Percentiles rank a stretch among this genome's conserved stretches.
Conservation (phyloP, 2,888 invertebrate genomes). For the Ectemnius lituratus region DNA sequence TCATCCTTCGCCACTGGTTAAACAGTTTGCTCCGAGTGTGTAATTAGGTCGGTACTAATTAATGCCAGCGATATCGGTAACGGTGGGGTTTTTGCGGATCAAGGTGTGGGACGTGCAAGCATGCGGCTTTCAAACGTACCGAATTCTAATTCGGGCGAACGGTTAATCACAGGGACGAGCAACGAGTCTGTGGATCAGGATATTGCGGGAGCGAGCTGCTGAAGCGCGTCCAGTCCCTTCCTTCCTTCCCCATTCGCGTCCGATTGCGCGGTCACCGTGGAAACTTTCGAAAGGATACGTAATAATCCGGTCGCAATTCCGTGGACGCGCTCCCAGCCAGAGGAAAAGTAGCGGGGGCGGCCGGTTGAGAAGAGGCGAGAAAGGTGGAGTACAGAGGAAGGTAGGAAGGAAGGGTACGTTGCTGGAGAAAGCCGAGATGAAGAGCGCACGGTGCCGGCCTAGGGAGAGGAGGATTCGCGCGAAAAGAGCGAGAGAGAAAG, state of each 20-base stretch:
- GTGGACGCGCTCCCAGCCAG: constrained; percentile 13
- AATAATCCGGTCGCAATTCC: constrained; percentile 55
- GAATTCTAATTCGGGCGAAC: constrained; percentile 10
- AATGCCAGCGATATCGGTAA: no score
- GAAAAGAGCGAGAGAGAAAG: constrained; percentile 15
- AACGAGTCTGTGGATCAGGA: constrained; percentile 53
- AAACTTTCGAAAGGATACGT: constrained; percentile 58
- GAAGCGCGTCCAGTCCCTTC: constrained; percentile 47
- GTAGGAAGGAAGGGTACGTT: neutral
- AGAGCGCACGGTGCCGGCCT: neutral
- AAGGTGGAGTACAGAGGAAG: neutral
- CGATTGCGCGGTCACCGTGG: constrained; percentile 42
- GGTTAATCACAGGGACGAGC: constrained; percentile 47
- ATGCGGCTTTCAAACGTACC: no score
- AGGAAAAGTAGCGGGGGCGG: neutral
- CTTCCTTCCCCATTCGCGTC: constrained; percentile 34
- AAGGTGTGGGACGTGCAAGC: no score
- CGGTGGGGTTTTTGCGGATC: no score
- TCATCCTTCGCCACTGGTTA: no score
- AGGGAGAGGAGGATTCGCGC: constrained; percentile 1
- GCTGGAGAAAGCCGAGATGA: neutral
- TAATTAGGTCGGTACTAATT: no score
- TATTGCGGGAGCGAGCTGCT: constrained; percentile 28
- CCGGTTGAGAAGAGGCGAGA: no score
- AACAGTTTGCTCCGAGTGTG: no score